Percentiles rank a stretch among this genome's conserved stretches.
phyloP scores from a whole-genome alignment of 2,113 vertebrate species.

The Benitochromis conjunctus region DNA sequence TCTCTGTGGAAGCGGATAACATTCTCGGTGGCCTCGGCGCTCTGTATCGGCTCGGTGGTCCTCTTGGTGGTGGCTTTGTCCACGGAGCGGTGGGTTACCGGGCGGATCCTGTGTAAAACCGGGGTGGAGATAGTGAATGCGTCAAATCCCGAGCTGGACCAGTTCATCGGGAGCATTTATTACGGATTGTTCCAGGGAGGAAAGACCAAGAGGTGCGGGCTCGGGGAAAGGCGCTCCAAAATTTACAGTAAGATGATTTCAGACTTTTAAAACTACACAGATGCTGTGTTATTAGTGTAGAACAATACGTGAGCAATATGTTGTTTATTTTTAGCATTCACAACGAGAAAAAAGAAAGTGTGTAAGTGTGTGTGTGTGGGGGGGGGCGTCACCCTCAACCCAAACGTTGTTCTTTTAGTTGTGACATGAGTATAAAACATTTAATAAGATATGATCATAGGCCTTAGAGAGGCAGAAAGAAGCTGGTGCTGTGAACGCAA shows the following conservation, averaged over 20 bases:
- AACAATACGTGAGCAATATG: background rate
- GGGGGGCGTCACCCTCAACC: background rate
- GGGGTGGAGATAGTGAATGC: slow-evolving; percentile 94
- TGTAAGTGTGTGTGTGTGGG: too few relatives aligned
- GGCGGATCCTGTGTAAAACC: slow-evolving; percentile 90
- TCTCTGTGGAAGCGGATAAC: slow-evolving; percentile 84
- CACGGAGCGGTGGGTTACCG: slow-evolving; percentile 86
- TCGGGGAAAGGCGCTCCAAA: slow-evolving; percentile 82
- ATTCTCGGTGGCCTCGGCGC: slow-evolving; percentile 80
- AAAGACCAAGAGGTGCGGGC: slow-evolving; percentile 88
- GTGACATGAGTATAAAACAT: background rate
- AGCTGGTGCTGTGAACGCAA: background rate
- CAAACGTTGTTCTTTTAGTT: background rate
- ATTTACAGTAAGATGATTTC: slow-evolving; percentile 83
- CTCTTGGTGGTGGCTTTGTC: slow-evolving; percentile 82
- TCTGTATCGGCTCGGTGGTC: slow-evolving; percentile 82
- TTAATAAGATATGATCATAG: background rate
- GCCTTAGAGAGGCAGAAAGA: background rate
- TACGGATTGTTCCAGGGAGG: slow-evolving; percentile 89
- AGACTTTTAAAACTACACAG: background rate
- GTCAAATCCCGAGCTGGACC: slow-evolving; percentile 83
- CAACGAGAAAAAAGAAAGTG: too few relatives aligned
- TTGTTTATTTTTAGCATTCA: background rate
- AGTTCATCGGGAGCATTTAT: slow-evolving; percentile 90
- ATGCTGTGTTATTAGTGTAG: background rate